Evolutionary conservation across 1,140 invertebrate species (phyloP).

Genomic region (Stegodyphus mimosarum): DNA sequence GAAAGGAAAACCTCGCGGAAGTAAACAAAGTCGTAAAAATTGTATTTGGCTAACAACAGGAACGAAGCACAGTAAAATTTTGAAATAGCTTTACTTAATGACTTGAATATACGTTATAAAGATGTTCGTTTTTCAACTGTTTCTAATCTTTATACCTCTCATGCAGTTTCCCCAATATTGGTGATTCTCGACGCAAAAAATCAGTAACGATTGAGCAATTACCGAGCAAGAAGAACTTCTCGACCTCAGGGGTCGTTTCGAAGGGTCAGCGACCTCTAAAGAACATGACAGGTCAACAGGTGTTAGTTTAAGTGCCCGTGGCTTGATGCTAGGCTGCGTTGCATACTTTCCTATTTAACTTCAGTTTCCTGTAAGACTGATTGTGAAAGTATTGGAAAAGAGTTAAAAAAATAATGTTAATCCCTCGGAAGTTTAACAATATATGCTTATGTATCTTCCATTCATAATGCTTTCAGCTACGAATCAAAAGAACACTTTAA

Average conservation of each 20-base stretch:
- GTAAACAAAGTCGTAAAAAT: conserved; percentile 31
- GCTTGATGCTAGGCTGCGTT: background rate
- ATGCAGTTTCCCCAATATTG: background rate
- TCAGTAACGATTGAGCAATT: conserved; percentile 29
- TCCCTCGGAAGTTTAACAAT: no score
- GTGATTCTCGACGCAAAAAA: background rate
- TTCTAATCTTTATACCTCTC: no score
- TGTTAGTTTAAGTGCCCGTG: conserved; percentile 15
- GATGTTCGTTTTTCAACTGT: no score
- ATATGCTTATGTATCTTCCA: no score
- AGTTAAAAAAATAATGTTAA: no score
- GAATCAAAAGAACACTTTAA: no score
- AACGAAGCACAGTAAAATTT: conserved; percentile 18
- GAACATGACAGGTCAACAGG: conserved; percentile 18
- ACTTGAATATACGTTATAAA: background rate
- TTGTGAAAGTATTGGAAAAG: no score
- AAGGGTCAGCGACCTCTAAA: conserved; percentile 14
- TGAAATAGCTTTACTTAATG: conserved; percentile 22
- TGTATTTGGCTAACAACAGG: background rate
- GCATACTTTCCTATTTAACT: no score
- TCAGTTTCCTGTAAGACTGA: no score
- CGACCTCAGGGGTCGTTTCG: background rate
- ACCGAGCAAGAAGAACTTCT: background rate
- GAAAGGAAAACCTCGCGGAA: no score
- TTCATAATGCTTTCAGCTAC: no score